Base-by-base conservation (phyloP, 2,797 vertebrate species). In the Gorsachius magnificus region DNA sequence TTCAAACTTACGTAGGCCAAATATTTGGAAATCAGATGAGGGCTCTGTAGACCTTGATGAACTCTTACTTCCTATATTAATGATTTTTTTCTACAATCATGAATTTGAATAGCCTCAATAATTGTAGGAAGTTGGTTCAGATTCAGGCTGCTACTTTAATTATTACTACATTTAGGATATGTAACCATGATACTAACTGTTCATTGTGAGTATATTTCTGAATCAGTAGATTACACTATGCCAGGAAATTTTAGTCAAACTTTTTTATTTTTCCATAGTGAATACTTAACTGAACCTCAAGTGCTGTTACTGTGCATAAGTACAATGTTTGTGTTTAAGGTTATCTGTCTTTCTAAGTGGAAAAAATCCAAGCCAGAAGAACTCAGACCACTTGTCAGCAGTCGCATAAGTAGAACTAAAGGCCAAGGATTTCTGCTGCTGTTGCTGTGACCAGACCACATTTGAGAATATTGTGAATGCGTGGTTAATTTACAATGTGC, bases 401-500 rank as follows among this genome's bases (percentile, higher is more conserved):
- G 29, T 31, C 66, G 33, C 41, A 3, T 9, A 16, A 63, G 9
- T 2, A 35, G 10, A n/a, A 54, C 17, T 22, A 41, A 57, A 46
- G 50, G 45, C 45, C 76, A n/a, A 3, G 0, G 0, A 33, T 24
- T 83, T 77, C 57, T 28, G 35, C 31, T 70, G 36, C 36, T 35
- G 15, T 15, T 54, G 9, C 17, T 68, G 38, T 35, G 18, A 33
- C 11, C 33, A 43, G 29, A 17, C 11, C 58, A 16, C 65, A 2
- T 19, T 25, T 7, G 10, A 51, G 21, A 57, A 64, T 63, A 9
- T 20, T 10, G 2, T 5, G 8, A 45, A 64, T 38, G 18, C 33
- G 1, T 6, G 1, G 4, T 9, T 9, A 54, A 43, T 36, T 53
- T 31, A 25, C 4, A 36, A 1, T 3, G 9, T 22, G 12, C 35